Evolutionary conservation across 2,113 vertebrate genomes (phyloP).

Genomic region (Corythoichthys intestinalis): DNA sequence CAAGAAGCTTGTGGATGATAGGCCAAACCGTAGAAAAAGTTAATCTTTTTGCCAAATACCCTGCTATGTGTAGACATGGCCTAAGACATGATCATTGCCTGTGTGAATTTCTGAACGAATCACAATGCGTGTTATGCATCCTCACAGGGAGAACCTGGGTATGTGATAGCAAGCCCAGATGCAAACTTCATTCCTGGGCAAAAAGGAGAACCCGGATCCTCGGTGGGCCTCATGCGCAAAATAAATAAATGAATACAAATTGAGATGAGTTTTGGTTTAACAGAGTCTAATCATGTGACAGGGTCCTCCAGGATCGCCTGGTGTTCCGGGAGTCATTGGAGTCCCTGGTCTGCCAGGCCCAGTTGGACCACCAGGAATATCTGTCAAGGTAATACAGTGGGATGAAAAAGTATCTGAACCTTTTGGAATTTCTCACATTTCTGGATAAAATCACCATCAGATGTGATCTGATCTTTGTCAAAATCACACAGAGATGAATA

Average conservation of each 20-base stretch:
- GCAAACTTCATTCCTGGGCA: conserved; percentile 72
- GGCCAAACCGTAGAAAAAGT: too few relatives aligned
- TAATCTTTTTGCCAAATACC: too few relatives aligned
- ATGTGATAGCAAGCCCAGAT: conserved; percentile 77
- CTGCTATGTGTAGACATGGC: too few relatives aligned
- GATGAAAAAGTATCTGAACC: too few relatives aligned
- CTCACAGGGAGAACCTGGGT: conserved; percentile 83
- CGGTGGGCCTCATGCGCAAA: conserved; percentile 66
- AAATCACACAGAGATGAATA: too few relatives aligned
- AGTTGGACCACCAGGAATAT: conserved; percentile 71
- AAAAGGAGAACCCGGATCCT: conserved; percentile 79
- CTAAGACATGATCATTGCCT: too few relatives aligned
- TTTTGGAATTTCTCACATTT: too few relatives aligned
- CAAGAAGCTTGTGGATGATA: too few relatives aligned
- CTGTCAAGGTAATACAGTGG: conserved; percentile 74
- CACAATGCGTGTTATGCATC: neutral
- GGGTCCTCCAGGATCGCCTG: conserved; percentile 70
- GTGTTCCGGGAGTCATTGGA: conserved; percentile 58
- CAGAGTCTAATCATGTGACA: conserved; percentile 17
- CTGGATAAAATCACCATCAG: too few relatives aligned
- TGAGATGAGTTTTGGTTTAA: neutral
- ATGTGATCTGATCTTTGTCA: too few relatives aligned
- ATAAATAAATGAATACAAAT: too few relatives aligned
- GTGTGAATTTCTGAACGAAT: too few relatives aligned
- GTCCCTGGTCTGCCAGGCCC: conserved; percentile 72